Base-by-base conservation (phyloP, 2,888 invertebrate genomes). In the Xiphydria camelus region DNA sequence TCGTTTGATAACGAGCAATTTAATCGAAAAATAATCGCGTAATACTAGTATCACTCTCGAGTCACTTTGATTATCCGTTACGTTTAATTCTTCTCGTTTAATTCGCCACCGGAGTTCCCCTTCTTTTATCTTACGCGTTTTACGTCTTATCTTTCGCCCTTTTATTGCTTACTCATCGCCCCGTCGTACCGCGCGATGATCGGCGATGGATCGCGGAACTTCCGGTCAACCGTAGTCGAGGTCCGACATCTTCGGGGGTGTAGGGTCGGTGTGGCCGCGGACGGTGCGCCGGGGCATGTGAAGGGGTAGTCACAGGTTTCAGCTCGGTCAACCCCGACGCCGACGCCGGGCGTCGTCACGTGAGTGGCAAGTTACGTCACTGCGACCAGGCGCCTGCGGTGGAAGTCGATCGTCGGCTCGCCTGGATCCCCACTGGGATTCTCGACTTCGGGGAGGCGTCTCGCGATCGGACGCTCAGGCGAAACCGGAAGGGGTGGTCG, bases 281-380 rank as follows among this genome's bases (percentile, higher is more conserved):
- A 60, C 62, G 59, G 57, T 62, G 63, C 64, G 66, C 52, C 61
- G 58, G 59, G 59, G 61, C 66, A 69, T 70, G 65, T 68, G 68
- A 68, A 62, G 57, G 65, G 61, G 57, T 64, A 62, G 62, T 62
- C 58, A 61, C 61, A 59, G 61, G 63, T 45, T 62, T 60, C 55
- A 53, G 56, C 58, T 60, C 57, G 59, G 57, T 55, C 60, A 60
- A 63, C 61, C 62, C 51, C 53, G 45, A 51, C 59, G 56, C 48
- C 56, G 53, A 59, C 58, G 57, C 56, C 50, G 51, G 51, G 52
- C 57, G 51, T 55, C 63, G 64, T 70, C 70, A 72, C 72, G 69
- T 70, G 70, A 64, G 66, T 60, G 47, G 53, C 55, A 50, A 47
- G 55, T 55, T 48, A 54, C 51, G 42, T 47, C 32, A 49, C 44